Conservation (phyloP, 2,113 vertebrate genomes). For the Ailurus styani region DNA sequence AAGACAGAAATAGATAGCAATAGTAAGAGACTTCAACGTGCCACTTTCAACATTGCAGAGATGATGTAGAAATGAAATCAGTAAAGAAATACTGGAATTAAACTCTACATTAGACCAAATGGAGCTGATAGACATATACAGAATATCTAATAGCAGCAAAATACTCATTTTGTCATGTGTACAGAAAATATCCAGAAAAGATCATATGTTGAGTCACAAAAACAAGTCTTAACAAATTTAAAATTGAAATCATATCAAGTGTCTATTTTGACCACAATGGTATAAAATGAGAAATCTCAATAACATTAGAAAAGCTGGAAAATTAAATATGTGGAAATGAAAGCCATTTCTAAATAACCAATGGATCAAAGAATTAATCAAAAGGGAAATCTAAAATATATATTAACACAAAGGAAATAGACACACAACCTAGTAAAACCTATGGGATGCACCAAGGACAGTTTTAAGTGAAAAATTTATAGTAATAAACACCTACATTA, state of each 20-base stretch:
- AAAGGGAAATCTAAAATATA: not conserved
- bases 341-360: not conserved
- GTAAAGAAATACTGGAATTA: not conserved
- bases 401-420: not conserved
- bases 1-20: not conserved
- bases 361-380: not conserved
- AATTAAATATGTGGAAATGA: not conserved
- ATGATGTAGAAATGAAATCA: not conserved
- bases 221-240: not conserved
- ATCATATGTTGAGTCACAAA: not conserved
- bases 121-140: not conserved
- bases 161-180: not conserved
- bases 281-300: not conserved
- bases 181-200: not conserved
- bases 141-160: not conserved
- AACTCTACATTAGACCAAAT: not conserved
- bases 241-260: not conserved
- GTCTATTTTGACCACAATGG: no score
- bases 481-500: not conserved
- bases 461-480: not conserved
- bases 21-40: not conserved
- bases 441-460: not conserved
- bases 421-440: not conserved
- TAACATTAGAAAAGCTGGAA: not conserved
- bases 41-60: not conserved